These are phyloP conservation scores for Incurvaria masculella DNA, from an alignment of 2,888 invertebrate genomes.

Conservation along the genomic window DNA sequence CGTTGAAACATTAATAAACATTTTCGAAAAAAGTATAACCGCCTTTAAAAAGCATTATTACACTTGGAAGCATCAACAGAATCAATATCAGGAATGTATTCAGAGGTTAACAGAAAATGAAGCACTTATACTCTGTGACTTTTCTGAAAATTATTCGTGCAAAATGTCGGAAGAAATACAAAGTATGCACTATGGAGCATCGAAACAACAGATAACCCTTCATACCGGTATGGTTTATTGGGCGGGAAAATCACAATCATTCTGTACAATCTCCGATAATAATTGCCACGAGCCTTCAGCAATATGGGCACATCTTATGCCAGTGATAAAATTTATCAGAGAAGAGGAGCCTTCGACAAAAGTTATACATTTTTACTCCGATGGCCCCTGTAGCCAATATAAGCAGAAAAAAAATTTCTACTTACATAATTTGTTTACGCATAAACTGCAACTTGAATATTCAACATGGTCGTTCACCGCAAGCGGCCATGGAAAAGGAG, in stretches of 20 bases:
- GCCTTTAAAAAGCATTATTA: too few relatives aligned
- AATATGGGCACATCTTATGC: constrained; percentile 5
- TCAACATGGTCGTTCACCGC: constrained; percentile 14
- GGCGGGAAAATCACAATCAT: constrained; percentile 1
- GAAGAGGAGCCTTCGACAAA: neutral
- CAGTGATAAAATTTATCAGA: constrained; percentile 4
- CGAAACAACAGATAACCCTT: constrained; percentile 5
- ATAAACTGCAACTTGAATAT: constrained; percentile 5
- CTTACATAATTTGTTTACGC: constrained; percentile 9
- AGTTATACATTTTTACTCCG: too few relatives aligned
- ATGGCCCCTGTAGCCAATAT: constrained; percentile 14
- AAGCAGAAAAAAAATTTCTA: constrained; percentile 15
- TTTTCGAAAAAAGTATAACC: too few relatives aligned
- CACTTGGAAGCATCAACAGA: too few relatives aligned
- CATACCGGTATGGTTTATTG: constrained; percentile 4
- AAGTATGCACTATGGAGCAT: constrained; percentile 12
- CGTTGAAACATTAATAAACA: too few relatives aligned
- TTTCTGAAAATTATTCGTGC: constrained; percentile 11
- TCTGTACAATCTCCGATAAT: constrained; percentile 5
- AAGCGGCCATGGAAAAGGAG: constrained; percentile 11
- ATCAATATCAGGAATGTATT: too few relatives aligned
- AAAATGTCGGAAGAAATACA: constrained; percentile 13
- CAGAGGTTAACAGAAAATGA: too few relatives aligned
- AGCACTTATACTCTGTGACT: constrained; percentile 9
- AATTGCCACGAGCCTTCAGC: constrained; percentile 1